Conservation (phyloP, 2,113 vertebrate species). For the Crocuta crocuta region DNA sequence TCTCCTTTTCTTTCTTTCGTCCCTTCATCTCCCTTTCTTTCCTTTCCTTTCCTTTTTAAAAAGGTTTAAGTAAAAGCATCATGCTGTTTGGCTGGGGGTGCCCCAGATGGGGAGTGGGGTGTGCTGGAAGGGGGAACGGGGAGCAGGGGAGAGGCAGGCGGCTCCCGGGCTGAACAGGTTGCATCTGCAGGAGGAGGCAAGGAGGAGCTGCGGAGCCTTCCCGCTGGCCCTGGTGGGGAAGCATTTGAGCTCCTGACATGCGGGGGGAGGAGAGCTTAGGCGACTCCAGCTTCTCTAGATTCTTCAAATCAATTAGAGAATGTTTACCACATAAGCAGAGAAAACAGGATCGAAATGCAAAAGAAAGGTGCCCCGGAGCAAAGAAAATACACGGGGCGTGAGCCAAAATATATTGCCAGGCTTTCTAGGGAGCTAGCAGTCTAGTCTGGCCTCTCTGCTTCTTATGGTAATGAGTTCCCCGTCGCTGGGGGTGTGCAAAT, state of each 20-base stretch:
- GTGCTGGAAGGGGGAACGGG: not conserved
- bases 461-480: constrained; percentile 28
- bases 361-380: not conserved
- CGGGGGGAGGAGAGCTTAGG: not conserved
- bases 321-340: not conserved
- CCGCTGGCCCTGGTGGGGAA: not conserved
- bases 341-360: not conserved
- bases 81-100: not conserved
- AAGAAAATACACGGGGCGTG: rapidly evolving
- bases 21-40: not conserved
- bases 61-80: not conserved
- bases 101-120: not conserved
- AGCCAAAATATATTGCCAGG: not conserved
- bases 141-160: not conserved
- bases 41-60: not conserved
- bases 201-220: not conserved
- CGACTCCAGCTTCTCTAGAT: not conserved
- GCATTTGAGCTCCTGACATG: not conserved
- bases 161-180: constrained; percentile 12
- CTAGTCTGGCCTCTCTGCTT: not conserved
- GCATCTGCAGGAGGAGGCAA: not conserved
- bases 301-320: not conserved
- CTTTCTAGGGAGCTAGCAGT: not conserved
- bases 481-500: not conserved
- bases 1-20: not conserved